These are phyloP conservation scores for Sarcophaga variegata DNA, from an alignment of 2,888 invertebrate species.

Conservation along the genomic window DNA sequence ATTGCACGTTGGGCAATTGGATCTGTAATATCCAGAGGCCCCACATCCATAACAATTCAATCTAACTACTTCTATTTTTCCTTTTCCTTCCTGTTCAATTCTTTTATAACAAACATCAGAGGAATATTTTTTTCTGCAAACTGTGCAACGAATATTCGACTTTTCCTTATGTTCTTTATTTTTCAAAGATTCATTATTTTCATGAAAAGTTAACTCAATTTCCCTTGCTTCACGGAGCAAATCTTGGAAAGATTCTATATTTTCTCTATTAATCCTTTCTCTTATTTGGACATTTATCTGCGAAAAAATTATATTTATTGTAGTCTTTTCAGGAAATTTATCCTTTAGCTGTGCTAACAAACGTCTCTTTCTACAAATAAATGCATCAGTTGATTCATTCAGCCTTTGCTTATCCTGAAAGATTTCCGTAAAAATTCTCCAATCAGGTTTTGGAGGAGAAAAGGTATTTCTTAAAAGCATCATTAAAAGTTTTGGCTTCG, in stretches of 20 bases:
- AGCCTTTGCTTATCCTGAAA: no score
- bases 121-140: constrained; percentile 16
- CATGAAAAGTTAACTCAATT: background rate
- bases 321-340: background rate
- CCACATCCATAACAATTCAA: constrained; percentile 44
- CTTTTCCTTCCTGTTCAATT: constrained; percentile 26
- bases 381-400: no score
- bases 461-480: background rate
- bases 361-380: no score
- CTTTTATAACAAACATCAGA: constrained; percentile 33
- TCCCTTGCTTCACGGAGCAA: background rate
- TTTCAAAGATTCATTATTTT: background rate
- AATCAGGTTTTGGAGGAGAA: no score
- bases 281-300: background rate
- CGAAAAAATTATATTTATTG: constrained; percentile 29
- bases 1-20: constrained; percentile 38
- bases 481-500: constrained; percentile 17
- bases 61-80: constrained; percentile 11
- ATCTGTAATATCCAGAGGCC: constrained; percentile 30
- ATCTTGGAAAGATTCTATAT: constrained; percentile 2
- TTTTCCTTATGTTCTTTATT: no score
- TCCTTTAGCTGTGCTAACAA: no score
- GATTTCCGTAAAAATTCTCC: no score
- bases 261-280: constrained; percentile 13
- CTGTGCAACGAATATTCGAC: background rate